phyloP scores from a whole-genome alignment of 2,113 vertebrate species.

The Ciconia maguari region DNA sequence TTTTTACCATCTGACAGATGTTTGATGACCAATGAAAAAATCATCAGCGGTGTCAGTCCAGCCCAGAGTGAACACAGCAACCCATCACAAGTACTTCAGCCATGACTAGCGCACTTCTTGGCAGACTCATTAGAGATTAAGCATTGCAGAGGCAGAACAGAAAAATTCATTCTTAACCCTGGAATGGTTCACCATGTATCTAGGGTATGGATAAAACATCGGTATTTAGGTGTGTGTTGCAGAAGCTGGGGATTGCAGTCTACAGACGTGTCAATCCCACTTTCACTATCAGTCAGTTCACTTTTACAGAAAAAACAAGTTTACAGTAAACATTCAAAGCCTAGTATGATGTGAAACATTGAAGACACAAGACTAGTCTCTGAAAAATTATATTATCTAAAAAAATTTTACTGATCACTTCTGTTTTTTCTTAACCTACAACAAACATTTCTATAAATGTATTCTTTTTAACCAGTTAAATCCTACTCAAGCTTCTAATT shows the following conservation, averaged over 20 bases:
- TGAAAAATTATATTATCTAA: not conserved
- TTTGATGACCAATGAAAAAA: not conserved
- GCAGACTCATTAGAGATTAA: not conserved
- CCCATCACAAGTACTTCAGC: not conserved
- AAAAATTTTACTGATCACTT: not conserved
- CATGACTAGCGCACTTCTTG: not conserved
- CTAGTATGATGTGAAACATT: not conserved
- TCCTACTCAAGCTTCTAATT: not conserved
- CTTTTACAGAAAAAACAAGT: not conserved
- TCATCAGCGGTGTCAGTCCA: not conserved
- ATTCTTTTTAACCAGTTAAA: not conserved
- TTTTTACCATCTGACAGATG: not conserved
- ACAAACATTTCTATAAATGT: not conserved
- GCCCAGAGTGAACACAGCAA: not conserved
- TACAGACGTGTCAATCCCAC: not conserved
- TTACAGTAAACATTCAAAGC: not conserved
- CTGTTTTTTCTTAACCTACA: not conserved
- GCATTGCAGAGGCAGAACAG: not conserved
- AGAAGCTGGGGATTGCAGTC: not conserved
- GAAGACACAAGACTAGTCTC: not conserved
- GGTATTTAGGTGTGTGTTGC: rapidly evolving
- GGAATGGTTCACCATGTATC: not conserved
- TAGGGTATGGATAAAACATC: rapidly evolving
- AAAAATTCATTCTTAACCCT: not conserved
- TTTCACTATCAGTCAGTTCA: too few species aligned